Conservation (phyloP, 2,797 vertebrate species). For the Denticeps clupeoides region DNA sequence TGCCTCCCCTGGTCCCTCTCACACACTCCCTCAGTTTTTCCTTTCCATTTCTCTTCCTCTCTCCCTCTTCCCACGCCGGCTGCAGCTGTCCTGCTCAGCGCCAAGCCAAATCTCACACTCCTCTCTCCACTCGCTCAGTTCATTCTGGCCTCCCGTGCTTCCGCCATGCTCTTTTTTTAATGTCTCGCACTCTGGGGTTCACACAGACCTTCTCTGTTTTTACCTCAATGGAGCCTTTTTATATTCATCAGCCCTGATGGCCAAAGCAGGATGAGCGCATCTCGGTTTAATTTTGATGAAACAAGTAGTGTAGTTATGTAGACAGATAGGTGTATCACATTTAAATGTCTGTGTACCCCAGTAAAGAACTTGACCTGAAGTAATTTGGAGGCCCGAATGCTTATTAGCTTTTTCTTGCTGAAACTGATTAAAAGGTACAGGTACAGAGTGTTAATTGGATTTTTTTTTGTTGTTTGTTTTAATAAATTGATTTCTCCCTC, state of each 20-base stretch:
- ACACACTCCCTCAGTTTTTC: constrained; percentile 1
- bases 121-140: constrained; percentile 5
- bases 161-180: neutral
- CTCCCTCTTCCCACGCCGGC: constrained; percentile 26
- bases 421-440: too few relatives aligned
- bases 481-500: too few relatives aligned
- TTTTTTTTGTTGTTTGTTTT: too few relatives aligned
- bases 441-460: too few relatives aligned
- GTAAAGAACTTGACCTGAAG: too few relatives aligned
- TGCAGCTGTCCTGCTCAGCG: constrained; percentile 31
- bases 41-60: neutral
- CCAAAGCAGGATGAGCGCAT: neutral
- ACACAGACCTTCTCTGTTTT: constrained; percentile 29
- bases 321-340: too few relatives aligned
- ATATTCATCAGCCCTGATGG: constrained; percentile 16
- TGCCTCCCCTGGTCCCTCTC: neutral
- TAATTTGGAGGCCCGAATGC: too few relatives aligned
- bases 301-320: too few relatives aligned
- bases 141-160: neutral
- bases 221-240: constrained; percentile 33
- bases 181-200: constrained; percentile 9
- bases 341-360: too few relatives aligned
- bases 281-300: too few relatives aligned
- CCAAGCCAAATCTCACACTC: constrained; percentile 22
- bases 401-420: too few relatives aligned